Evolutionary conservation across 2,797 vertebrate genomes (phyloP).

Genomic region (Pelodytes ibericus): DNA sequence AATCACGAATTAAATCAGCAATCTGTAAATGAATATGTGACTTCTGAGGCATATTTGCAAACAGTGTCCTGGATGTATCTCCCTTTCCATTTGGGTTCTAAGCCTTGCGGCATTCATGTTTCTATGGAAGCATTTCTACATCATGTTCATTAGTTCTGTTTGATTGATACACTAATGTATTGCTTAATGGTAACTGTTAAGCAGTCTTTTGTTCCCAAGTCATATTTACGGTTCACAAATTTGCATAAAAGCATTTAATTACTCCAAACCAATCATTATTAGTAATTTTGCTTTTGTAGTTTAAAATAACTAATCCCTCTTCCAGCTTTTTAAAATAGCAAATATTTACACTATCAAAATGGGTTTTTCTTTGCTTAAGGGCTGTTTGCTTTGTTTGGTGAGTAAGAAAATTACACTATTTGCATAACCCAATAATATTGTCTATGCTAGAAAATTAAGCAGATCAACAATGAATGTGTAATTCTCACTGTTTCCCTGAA

Average conservation of each 20-base stretch:
- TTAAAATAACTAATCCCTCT: constrained; percentile 80
- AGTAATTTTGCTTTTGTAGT: constrained; percentile 87
- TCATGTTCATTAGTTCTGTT: constrained; percentile 87
- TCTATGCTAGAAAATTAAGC: constrained; percentile 8
- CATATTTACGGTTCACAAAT: constrained; percentile 89
- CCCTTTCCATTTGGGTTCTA: constrained; percentile 69
- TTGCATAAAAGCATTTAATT: constrained; percentile 96
- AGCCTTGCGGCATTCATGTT: constrained; percentile 80
- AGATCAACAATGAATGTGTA: background rate
- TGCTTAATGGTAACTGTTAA: constrained; percentile 89
- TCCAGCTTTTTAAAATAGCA: constrained; percentile 82
- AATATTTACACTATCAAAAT: constrained; percentile 87
- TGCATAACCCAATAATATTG: constrained; percentile 36
- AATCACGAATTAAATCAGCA: constrained; percentile 55
- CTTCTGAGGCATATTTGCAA: constrained; percentile 76
- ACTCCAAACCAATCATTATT: constrained; percentile 91
- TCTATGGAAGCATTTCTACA: constrained; percentile 83
- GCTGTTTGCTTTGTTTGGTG: constrained; percentile 67
- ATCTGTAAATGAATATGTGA: constrained; percentile 68
- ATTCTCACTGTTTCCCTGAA: background rate
- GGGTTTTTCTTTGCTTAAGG: constrained; percentile 70
- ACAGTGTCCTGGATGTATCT: constrained; percentile 75
- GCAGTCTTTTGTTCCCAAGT: constrained; percentile 97
- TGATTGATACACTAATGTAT: constrained; percentile 99
- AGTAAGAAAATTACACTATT: constrained; percentile 70